A percentile compares a stretch with the other conserved stretches of the same genome.
Conservation (phyloP, 1,140 invertebrate species). For the Aphaenogaster floridana region DNA sequence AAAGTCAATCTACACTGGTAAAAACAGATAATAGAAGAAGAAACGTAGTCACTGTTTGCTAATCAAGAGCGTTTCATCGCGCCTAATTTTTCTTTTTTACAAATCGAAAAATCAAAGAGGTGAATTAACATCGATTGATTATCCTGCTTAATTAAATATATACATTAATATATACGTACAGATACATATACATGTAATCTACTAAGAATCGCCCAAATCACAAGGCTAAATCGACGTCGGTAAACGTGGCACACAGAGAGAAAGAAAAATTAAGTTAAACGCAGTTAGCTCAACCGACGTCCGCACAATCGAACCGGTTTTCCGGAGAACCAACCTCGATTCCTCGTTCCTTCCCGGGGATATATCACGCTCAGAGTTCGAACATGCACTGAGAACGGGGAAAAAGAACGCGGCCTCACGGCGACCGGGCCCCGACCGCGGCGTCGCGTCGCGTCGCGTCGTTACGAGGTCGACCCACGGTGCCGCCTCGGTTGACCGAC, state of each 20-base stretch:
- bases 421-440: not conserved
- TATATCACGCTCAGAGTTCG: constrained; percentile 1
- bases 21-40: not conserved
- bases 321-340: not conserved
- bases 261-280: constrained; percentile 13
- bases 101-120: not conserved
- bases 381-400: not conserved
- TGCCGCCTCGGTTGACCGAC: constrained; percentile 1
- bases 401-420: not conserved
- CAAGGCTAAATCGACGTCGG: not conserved
- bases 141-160: not conserved
- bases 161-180: not conserved
- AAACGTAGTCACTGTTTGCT: not conserved
- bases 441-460: not conserved
- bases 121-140: not conserved
- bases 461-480: not conserved
- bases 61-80: not conserved
- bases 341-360: not conserved
- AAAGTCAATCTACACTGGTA: no score
- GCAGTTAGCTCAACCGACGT: constrained; percentile 4
- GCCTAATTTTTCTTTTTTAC: not conserved
- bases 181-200: not conserved
- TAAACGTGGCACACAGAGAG: constrained; percentile 10
- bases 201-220: not conserved
- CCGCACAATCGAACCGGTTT: constrained; percentile 19